Conservation (phyloP, 2,113 vertebrate species). For the Odobenus rosmarus region DNA sequence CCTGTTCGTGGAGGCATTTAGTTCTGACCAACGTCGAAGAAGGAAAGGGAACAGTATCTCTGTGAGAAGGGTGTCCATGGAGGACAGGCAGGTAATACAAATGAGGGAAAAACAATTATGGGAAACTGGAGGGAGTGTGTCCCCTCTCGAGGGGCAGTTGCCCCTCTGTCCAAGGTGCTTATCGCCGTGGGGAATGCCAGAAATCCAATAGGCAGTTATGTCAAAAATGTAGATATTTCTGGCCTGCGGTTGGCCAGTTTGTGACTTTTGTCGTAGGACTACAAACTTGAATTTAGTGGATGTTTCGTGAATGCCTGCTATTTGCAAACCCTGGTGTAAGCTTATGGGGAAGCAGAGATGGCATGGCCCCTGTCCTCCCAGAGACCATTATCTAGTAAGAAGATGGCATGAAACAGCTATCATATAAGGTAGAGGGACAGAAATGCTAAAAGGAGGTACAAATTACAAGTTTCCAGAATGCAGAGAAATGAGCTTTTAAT, state of each 20-base stretch:
- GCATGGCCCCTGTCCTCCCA: neutral
- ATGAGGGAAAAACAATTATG: neutral
- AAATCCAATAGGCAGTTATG: neutral
- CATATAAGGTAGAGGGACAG: neutral
- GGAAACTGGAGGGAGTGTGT: neutral
- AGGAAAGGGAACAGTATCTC: neutral
- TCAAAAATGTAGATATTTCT: neutral
- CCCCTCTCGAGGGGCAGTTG: neutral
- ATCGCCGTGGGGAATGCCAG: neutral
- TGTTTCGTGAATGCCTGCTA: neutral
- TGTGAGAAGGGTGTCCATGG: neutral
- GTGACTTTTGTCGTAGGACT: neutral
- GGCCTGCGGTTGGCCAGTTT: neutral
- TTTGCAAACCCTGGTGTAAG: neutral
- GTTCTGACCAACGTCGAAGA: neutral
- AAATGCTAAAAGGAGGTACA: neutral
- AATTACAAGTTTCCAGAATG: neutral
- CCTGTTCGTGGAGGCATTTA: neutral
- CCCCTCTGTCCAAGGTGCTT: neutral
- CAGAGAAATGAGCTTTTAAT: conserved; percentile 1
- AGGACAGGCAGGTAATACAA: neutral
- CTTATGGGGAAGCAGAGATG: neutral
- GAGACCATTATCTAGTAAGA: neutral
- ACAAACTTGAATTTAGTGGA: neutral
- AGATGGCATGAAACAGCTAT: neutral